Conservation (phyloP, 2,797 vertebrate species). For the Poeciliopsis presidionis region DNA sequence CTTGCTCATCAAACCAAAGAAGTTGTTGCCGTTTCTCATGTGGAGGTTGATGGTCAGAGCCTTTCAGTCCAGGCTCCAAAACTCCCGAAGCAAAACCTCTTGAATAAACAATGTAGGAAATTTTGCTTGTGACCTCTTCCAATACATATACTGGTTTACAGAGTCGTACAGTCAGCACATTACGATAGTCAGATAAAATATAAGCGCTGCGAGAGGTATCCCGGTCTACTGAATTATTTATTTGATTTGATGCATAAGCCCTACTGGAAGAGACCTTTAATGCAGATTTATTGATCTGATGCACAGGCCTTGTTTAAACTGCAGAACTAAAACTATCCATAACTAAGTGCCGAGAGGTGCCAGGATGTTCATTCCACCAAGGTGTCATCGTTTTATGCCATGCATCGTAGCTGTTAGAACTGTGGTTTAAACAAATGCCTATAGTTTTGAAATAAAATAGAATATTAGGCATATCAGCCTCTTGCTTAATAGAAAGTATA, state of each 20-base stretch:
- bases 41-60: slow-evolving; percentile 12
- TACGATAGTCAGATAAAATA: slow-evolving; percentile 22
- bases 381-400: not conserved
- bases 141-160: not conserved
- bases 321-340: not conserved
- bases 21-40: slow-evolving; percentile 56
- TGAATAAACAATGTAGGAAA: slow-evolving; percentile 23
- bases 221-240: slow-evolving; percentile 41
- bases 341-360: not conserved
- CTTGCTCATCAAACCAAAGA: slow-evolving; percentile 49
- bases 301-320: slow-evolving; percentile 4
- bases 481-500: too few relatives aligned
- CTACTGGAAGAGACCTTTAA: not conserved
- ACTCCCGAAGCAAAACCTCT: slow-evolving; percentile 13
- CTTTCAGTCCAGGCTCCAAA: slow-evolving; percentile 25
- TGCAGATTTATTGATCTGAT: slow-evolving; percentile 10
- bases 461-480: not conserved
- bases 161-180: slow-evolving; percentile 32
- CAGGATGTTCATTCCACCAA: slow-evolving; percentile 2
- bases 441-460: not conserved
- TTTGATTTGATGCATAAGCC: slow-evolving; percentile 8
- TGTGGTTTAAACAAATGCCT: not conserved
- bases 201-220: slow-evolving; percentile 9
- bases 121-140: not conserved
- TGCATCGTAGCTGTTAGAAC: not conserved